Evolutionary conservation across 2,797 vertebrate genomes (phyloP), one percentile per base, ranked within the genome.

Genomic region (Rhinatrema bivittatum): DNA sequence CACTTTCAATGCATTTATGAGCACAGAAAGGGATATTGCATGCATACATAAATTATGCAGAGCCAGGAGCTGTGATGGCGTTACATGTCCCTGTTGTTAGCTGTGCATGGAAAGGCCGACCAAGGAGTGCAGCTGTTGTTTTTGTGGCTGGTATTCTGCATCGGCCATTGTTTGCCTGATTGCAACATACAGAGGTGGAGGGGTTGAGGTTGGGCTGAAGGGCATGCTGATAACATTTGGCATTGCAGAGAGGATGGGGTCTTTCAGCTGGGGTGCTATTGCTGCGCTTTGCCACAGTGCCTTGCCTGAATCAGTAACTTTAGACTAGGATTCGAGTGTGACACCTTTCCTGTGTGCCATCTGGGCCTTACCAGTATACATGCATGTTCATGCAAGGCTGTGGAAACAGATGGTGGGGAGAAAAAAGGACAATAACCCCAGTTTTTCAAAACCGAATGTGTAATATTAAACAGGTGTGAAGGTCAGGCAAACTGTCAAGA

Each of bases 11-110:
- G 62, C 67, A 65, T 68, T 77, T 79, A 72, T 73, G 71, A 79
- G 38, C 45, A 31, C 50, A 44, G 40, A 64, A 73, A 78, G 63
- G 69, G 64, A 65, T 68, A 72, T 52, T 18, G 57, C 60, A 65
- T 74, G 72, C 72, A 83, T 83, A 83, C 86, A 86, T 85, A 83
- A 79, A 82, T 77, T 63, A 82, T 70, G 71, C 53, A 27, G 50
- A 46, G 63, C 63, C 47, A 52, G 39, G 46, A 33, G 26, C 52
- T 6, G 35, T 36, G 34, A 52, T 73, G 55, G 50, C 62, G 62
- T 70, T 62, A 65, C 70, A 67, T 68, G 54, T 12, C 1, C 10
- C 58, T 60, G 68, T 74, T 76, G 75, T 74, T 49, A 40, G 3
- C 48, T 42, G 36, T 32, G 56, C 64, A 62, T 68, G 65, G 65